Percentiles rank a stretch among this genome's conserved stretches.
Conservation (phyloP, 2,797 vertebrate species). For the Falco novaeseelandiae region DNA sequence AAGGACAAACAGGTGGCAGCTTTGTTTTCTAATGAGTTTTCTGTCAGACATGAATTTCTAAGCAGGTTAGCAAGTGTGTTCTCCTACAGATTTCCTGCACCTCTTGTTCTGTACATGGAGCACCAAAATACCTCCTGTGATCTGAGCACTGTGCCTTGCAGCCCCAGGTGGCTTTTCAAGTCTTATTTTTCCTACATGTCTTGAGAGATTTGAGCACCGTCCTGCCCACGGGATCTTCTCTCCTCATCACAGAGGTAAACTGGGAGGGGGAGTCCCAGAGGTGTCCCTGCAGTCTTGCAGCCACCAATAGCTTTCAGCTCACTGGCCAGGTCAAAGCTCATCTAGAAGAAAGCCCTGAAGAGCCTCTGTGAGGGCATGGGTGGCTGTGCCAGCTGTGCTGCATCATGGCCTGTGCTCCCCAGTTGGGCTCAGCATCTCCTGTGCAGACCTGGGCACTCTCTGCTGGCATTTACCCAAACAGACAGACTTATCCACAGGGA, state of each 20-base stretch:
- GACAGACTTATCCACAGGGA: too few relatives aligned
- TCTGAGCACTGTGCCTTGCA: background rate
- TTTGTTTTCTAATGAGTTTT: background rate
- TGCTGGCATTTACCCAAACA: too few relatives aligned
- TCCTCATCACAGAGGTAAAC: background rate
- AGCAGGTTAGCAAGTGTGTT: background rate
- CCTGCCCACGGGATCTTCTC: background rate
- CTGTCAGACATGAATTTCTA: background rate
- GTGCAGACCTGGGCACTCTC: accelerated
- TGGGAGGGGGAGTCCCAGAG: background rate
- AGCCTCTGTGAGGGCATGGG: accelerated
- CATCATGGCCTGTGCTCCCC: accelerated
- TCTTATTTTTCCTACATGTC: background rate
- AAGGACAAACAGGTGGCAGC: background rate
- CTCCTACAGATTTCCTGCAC: background rate
- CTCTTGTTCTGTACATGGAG: background rate
- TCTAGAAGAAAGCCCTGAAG: accelerated
- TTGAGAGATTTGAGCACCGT: background rate
- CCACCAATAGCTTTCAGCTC: background rate
- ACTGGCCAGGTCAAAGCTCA: accelerated
- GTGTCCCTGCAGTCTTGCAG: background rate
- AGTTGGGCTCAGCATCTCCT: accelerated
- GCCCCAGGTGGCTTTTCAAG: background rate
- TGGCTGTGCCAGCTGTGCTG: accelerated
- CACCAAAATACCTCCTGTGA: background rate